These are phyloP conservation scores for Pogonocherus hispidulus DNA, from an alignment of 2,888 invertebrate genomes.

Conservation along the genomic window DNA sequence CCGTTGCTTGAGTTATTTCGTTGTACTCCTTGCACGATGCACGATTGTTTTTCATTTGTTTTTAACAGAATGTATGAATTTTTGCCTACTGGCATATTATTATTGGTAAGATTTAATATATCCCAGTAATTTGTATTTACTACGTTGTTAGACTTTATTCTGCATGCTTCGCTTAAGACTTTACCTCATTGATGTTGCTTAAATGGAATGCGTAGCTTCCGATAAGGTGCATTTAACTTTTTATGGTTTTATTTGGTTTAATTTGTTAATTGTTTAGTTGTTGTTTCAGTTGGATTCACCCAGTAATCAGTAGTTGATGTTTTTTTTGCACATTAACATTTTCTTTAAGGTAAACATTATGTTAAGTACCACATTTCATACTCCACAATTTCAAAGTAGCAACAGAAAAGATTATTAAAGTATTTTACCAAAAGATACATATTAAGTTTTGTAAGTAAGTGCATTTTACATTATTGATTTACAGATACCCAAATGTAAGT, in stretches of 20 bases:
- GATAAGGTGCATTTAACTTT: constrained; percentile 39
- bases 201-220: background rate
- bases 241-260: constrained; percentile 52
- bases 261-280: constrained; percentile 55
- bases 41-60: constrained; percentile 47
- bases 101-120: constrained; percentile 49
- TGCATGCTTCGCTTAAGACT: constrained; percentile 25
- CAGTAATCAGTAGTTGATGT: constrained; percentile 65
- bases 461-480: too few relatives aligned
- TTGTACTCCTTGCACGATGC: constrained; percentile 28
- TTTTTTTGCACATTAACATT: constrained; percentile 62
- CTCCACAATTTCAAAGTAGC: constrained; percentile 26
- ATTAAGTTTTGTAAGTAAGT: too few relatives aligned
- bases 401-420: too few relatives aligned
- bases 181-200: constrained; percentile 24
- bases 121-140: constrained; percentile 27
- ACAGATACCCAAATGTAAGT: too few relatives aligned
- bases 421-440: too few relatives aligned
- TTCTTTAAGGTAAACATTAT: constrained; percentile 59
- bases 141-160: constrained; percentile 16
- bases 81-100: constrained; percentile 54
- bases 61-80: constrained; percentile 52
- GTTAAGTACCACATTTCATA: constrained; percentile 49
- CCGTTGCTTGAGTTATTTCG: constrained; percentile 16
- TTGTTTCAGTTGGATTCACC: constrained; percentile 67